Conservation (phyloP, 2,113 vertebrate species). For the Morphnarchus princeps region DNA sequence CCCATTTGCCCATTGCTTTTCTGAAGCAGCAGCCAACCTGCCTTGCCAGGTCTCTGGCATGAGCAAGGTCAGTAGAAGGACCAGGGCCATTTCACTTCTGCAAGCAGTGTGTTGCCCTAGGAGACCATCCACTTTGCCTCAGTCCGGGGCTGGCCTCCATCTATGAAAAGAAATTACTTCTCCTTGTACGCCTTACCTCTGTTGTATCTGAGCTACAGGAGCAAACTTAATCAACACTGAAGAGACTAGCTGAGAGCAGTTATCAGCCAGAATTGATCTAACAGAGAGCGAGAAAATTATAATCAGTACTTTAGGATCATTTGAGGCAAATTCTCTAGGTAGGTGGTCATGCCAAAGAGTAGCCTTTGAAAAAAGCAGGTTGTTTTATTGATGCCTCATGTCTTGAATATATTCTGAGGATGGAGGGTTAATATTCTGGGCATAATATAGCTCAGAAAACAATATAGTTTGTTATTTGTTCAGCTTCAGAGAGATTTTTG, state of each 20-base stretch:
- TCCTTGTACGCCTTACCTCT: neutral
- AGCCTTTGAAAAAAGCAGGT: neutral
- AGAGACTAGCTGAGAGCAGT: neutral
- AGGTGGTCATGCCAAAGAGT: neutral
- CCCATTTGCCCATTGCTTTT: neutral
- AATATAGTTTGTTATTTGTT: neutral
- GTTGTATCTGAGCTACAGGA: neutral
- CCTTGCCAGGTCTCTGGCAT: neutral
- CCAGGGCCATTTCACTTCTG: rapidly evolving
- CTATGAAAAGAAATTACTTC: neutral
- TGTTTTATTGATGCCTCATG: neutral
- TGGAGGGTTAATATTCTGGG: neutral
- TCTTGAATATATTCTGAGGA: neutral
- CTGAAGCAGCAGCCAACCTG: neutral
- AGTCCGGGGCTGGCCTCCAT: neutral
- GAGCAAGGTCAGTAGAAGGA: neutral
- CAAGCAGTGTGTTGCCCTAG: neutral
- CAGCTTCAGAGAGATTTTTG: neutral
- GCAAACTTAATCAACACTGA: neutral
- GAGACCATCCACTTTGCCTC: neutral
- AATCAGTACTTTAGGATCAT: neutral
- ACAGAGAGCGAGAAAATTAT: neutral
- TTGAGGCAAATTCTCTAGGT: neutral
- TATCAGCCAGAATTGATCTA: neutral
- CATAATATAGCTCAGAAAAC: neutral